Conservation (phyloP, 2,113 vertebrate genomes). For the Tyto alba region DNA sequence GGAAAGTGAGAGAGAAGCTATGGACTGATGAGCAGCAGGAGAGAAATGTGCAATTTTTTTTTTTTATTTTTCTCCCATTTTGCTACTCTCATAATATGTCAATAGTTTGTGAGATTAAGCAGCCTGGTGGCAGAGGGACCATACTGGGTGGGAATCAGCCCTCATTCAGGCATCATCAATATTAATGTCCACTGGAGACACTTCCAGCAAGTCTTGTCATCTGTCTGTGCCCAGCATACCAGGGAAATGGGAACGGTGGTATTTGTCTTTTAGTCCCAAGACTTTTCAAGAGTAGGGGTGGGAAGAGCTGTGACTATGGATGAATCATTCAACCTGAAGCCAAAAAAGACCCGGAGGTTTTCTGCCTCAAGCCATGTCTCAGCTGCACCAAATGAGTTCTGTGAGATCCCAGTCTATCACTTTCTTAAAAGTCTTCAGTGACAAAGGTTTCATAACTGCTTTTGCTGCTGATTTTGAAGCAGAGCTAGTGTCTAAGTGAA, state of each 20-base stretch:
- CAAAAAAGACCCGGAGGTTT: fast-evolving
- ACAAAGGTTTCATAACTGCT: neutral
- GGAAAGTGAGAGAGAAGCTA: neutral
- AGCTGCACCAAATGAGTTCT: neutral
- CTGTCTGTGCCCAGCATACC: fast-evolving
- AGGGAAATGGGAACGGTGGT: fast-evolving
- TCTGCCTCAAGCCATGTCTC: neutral
- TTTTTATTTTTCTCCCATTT: neutral
- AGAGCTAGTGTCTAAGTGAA: neutral
- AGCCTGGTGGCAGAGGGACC: neutral
- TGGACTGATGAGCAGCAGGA: neutral
- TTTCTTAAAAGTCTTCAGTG: neutral
- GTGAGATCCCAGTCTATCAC: neutral
- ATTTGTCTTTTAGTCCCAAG: neutral
- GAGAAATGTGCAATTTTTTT: neutral
- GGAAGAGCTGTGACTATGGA: neutral
- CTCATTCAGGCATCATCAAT: neutral
- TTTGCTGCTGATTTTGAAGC: neutral
- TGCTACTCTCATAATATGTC: neutral
- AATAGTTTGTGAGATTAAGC: neutral
- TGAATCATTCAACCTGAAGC: neutral
- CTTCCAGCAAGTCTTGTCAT: neutral
- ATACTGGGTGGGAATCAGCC: neutral
- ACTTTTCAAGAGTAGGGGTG: neutral
- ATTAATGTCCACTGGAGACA: neutral